These are phyloP conservation scores for Heliconius ismenius DNA, from an alignment of 2,888 invertebrate species.

Conservation along the genomic window DNA sequence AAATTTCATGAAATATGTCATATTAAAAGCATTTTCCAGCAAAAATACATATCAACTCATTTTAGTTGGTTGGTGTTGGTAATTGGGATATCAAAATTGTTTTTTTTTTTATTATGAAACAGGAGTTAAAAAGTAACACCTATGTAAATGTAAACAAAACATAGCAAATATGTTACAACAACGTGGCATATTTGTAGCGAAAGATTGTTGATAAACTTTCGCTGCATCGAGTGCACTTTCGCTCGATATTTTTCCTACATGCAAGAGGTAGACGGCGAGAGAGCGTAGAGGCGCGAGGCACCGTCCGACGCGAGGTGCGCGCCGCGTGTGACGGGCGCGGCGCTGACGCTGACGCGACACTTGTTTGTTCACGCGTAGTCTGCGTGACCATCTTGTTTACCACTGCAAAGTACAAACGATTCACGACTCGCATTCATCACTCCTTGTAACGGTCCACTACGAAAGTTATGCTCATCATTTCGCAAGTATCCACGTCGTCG, in stretches of 20 bases:
- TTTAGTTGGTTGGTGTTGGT: neutral
- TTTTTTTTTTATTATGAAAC: neutral
- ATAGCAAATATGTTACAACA: slow-evolving; percentile 29
- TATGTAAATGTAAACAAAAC: neutral
- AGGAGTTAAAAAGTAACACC: neutral
- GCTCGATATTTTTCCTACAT: slow-evolving; percentile 51
- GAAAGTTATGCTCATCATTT: slow-evolving; percentile 8
- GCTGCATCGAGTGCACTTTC: slow-evolving; percentile 64
- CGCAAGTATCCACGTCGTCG: slow-evolving; percentile 21
- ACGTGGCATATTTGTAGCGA: slow-evolving; percentile 42
- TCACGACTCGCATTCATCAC: slow-evolving; percentile 64
- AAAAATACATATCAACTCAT: neutral
- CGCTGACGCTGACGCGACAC: slow-evolving; percentile 61
- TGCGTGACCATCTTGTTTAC: slow-evolving; percentile 77
- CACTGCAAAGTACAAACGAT: slow-evolving; percentile 53
- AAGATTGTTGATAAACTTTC: slow-evolving; percentile 63
- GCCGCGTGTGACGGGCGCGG: slow-evolving; percentile 48
- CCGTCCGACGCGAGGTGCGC: slow-evolving; percentile 44
- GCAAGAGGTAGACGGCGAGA: slow-evolving; percentile 20
- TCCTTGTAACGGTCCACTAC: slow-evolving; percentile 46
- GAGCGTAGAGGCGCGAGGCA: slow-evolving; percentile 42
- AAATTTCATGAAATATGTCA: neutral
- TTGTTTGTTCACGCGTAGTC: slow-evolving; percentile 79
- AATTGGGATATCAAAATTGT: neutral
- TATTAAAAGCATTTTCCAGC: neutral